Base-by-base conservation (phyloP, 92 coral and sea anemone species). In the Epizoanthus ramosus region DNA sequence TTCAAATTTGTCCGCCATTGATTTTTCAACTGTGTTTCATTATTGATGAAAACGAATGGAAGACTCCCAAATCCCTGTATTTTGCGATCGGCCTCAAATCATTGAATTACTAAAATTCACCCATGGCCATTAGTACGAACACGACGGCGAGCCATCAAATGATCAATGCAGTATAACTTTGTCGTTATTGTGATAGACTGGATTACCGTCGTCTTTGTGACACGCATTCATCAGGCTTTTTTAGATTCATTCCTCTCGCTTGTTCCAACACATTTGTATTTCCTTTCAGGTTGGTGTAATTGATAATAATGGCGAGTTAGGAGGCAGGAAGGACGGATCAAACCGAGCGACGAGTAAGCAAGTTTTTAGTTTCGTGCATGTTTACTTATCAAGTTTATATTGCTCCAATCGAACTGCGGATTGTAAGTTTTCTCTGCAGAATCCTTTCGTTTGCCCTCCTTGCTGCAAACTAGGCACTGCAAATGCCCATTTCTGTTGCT, bases 221-320 rank as follows among this genome's bases (percentile, higher is more conserved):
- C 71, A 77, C 71, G 71, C 60, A 52, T 63, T 3, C 4, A 31
- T 5, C 47, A 18, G 81, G 23, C 58, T 37, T 53, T 15, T 65
- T 83, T 18, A 67, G 68, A 17, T 53, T 79, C 15, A 57, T 6
- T 19, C 58, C 43, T 57, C 24, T 57, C 47, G 87, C 81, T 39
- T 70, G 60, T 22, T 53, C 82, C 71, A 77, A 59, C 23, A 14
- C 23, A 37, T 58, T 75, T 68, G 28, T 59, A 50, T 77, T 64
- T 71, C 75, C 18, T 73, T 71, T 37, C 73, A 93, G 98, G 95
- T 88, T 87, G 98, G 92, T 58, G 90, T 93, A 83, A 91, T 91
- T 59, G 98, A 93, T 59, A 91, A 86, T 89, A 91, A 91, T 85
- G 98, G 98, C 74, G 88, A 90, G 57, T 41, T 91, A 91, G 98